Evolutionary conservation across 2,888 invertebrate genomes (phyloP).

Genomic region (Apotomis capreana): DNA sequence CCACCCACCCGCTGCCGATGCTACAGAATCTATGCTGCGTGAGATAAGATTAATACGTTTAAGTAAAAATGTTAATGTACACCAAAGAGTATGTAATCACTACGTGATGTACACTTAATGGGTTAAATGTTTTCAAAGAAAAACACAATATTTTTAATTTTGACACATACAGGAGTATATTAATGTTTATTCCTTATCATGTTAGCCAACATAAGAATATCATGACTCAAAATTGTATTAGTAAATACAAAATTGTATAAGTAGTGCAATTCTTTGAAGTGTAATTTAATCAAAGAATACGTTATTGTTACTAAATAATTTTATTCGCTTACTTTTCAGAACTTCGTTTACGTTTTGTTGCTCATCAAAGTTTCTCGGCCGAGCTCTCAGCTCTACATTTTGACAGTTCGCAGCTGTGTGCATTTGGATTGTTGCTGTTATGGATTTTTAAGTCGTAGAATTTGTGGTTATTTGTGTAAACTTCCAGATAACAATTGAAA

Average conservation of each 20-base stretch:
- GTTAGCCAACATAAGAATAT: slow-evolving; percentile 14
- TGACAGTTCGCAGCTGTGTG: slow-evolving; percentile 80
- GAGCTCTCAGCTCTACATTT: slow-evolving; percentile 47
- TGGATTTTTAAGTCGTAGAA: slow-evolving; percentile 60
- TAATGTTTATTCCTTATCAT: neutral
- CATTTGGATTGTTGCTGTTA: slow-evolving; percentile 67
- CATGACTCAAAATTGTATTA: neutral
- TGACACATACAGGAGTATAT: neutral
- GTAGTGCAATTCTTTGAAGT: neutral
- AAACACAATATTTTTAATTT: no score
- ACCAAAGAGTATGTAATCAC: no score
- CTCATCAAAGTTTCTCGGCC: slow-evolving; percentile 38
- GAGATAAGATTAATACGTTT: no score
- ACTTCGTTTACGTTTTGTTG: slow-evolving; percentile 26
- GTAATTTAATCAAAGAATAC: neutral
- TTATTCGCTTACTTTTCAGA: neutral
- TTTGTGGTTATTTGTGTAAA: slow-evolving; percentile 48
- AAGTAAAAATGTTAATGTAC: no score
- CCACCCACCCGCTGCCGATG: no score
- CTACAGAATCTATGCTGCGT: no score
- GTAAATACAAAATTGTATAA: no score
- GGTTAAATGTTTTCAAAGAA: no score
- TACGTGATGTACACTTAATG: no score
- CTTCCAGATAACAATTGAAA: slow-evolving; percentile 36
- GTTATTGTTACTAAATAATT: no score